Base-by-base conservation (phyloP, 2,888 invertebrate genomes). In the Coenonympha glycerion region DNA sequence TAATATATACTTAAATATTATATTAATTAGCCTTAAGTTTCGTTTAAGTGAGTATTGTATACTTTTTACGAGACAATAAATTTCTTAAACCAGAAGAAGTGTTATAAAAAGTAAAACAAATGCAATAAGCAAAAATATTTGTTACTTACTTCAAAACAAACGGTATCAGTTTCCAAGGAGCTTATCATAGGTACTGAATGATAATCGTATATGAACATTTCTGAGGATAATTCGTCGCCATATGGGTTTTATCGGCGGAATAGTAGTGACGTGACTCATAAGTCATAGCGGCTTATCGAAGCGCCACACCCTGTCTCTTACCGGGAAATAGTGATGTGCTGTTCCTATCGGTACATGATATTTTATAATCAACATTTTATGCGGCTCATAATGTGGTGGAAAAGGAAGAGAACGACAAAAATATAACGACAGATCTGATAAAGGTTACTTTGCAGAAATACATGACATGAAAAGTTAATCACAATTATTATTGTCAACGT, bases 271-370 rank as follows among this genome's bases (percentile, higher is more conserved):
- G 53, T 59, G 61, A 59, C 52, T 57, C 58, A 59, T 59, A 59
- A 59, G 51, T 57, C 58, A 59, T 57, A 53, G 55, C 46, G 44
- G 64, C 53, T 67, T 73, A 73, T 76, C 70, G 70, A 63, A 63
- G 58, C 58, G 75, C 72, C 81, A 72, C 79, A 66, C 80, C 81
- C 71, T 72, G 71, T 67, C 69, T 65, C 55, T 59, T 55, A 61
- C 62, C 59, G 53, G 54, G 54, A 49, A 57, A 51, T 51, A 53
- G 57, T 50, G 56, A 49, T 49, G 50, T 52, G 31, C 45, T 24
- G 18, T 39, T n/a, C n/a, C n/a, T n/a, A 18, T 44, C 34, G n/a
- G 33, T 13, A 28, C 46, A 37, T 28, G 36, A 31, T 33, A 22
- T 22, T 44, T 44, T 44, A n/a, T 33, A 44, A 44, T 44, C 44